Percentiles rank a stretch among this genome's conserved stretches.
Conservation (phyloP, 2,888 invertebrate species). For the Aethes cnicana region DNA sequence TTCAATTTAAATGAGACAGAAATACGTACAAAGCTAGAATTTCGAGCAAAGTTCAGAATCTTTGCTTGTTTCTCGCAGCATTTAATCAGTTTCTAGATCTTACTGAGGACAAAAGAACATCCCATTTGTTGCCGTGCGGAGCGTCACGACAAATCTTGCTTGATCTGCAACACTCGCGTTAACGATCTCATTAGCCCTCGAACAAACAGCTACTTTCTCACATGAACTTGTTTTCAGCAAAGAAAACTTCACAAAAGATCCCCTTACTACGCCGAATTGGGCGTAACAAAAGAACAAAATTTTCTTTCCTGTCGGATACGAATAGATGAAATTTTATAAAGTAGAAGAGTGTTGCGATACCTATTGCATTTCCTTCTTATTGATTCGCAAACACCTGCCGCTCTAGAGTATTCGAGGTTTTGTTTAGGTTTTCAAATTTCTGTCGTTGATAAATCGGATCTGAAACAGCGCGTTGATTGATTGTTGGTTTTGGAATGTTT, state of each 20-base stretch:
- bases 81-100: background rate
- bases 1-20: no score
- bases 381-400: slow-evolving; percentile 22
- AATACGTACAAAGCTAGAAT: no score
- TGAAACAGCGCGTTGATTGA: background rate
- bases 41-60: no score
- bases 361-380: slow-evolving; percentile 43
- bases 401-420: slow-evolving; percentile 12
- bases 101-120: slow-evolving; percentile 3
- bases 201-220: slow-evolving; percentile 39
- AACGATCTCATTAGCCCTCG: slow-evolving; percentile 48
- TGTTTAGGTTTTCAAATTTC: slow-evolving; percentile 11
- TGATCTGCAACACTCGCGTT: slow-evolving; percentile 45
- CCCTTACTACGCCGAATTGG: slow-evolving; percentile 38
- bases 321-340: slow-evolving; percentile 34
- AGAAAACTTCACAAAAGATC: slow-evolving; percentile 41
- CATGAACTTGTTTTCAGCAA: slow-evolving; percentile 34
- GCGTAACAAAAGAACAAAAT: slow-evolving; percentile 39
- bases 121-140: background rate
- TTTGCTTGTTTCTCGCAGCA: background rate
- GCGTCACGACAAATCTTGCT: slow-evolving; percentile 40
- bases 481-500: background rate
- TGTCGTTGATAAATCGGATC: slow-evolving; percentile 3
- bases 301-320: slow-evolving; percentile 36
- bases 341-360: slow-evolving; percentile 30